Base-by-base conservation (phyloP, 2,797 vertebrate genomes). In the Epinephelus coioides region DNA sequence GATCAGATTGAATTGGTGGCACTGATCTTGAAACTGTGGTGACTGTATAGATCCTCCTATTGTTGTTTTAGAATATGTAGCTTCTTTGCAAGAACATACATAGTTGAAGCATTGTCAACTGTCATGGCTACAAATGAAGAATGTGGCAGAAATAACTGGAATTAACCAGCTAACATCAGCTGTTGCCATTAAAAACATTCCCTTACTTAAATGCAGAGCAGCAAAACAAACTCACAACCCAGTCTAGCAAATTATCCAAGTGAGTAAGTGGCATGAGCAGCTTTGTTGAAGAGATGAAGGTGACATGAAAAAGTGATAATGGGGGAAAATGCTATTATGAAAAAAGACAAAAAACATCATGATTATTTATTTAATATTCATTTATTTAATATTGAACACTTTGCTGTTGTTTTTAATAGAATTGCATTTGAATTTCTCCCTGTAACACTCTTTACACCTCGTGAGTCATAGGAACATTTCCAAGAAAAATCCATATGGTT, bases 401-500 rank as follows among this genome's bases (percentile, higher is more conserved):
- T 34, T 34, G 34, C 7, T 79, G 25, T 43, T 43, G 40, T 43
- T 43, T 43, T 43, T 43, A 40, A 43, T 12, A 43, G 40, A 43
- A 43, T 12, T 34, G 34, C 34, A 34, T 34, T 43, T 43, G 11
- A 10, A 43, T 43, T 3, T 43, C 40, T 43, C 40, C 40, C 40
- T 43, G 40, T 11, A 43, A 43, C 40, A 43, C 40, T 43, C 11
- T 43, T 43, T 21, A 7, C 23, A 62, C 44, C 75, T 62, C 59
- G 46, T 50, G 46, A 51, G 50, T 75, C 23, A 61, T 19, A 9
- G 43, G 59, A 68, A 75, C 51, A 76, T 2, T 80, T 73, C 55
- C 40, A 67, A 34, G 34, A 68, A 68, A 79, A 74, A 81, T 74
- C 79, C 67, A 86, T 67, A 81, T 57, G 38, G 54, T 56, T 72